Evolutionary conservation across 2,113 vertebrate species (phyloP).

Genomic region (Limnothrissa miodon): DNA sequence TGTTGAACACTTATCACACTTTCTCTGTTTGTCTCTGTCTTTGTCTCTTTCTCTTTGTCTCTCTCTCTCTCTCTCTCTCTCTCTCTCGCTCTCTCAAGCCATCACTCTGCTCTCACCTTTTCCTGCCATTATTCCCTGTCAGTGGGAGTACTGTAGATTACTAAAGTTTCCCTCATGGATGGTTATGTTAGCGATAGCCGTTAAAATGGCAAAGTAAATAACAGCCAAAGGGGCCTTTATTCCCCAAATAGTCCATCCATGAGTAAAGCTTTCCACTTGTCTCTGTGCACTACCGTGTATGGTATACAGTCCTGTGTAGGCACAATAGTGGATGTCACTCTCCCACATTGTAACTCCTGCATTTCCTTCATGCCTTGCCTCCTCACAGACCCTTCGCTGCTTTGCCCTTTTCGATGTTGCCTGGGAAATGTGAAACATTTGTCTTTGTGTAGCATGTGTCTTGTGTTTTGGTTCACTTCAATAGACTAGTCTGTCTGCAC

Average conservation of each 20-base stretch:
- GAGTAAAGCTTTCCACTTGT: constrained; percentile 9
- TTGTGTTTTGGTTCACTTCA: constrained; percentile 14
- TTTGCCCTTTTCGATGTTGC: constrained; percentile 51
- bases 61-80: neutral
- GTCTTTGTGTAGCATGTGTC: constrained; percentile 25
- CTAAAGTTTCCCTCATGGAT: constrained; percentile 63
- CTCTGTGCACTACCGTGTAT: neutral
- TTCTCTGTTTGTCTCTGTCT: constrained; percentile 8
- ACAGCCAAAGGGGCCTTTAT: neutral
- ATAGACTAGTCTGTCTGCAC: neutral
- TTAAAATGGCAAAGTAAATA: neutral
- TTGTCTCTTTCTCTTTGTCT: too few relatives aligned
- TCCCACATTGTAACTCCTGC: neutral
- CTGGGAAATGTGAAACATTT: constrained; percentile 4
- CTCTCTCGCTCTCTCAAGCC: neutral
- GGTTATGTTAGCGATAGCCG: constrained; percentile 18
- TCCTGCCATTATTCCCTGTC: neutral
- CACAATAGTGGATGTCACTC: neutral
- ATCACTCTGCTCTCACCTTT: constrained; percentile 5
- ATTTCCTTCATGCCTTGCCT: neutral
- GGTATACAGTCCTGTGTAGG: neutral
- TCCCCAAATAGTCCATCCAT: constrained; percentile 1
- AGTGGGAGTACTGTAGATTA: constrained; percentile 26
- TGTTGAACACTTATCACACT: constrained; percentile 14
- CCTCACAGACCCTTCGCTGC: neutral